Evolutionary conservation across 2,797 vertebrate genomes (phyloP).

Genomic region (Steatocranus sp.): DNA sequence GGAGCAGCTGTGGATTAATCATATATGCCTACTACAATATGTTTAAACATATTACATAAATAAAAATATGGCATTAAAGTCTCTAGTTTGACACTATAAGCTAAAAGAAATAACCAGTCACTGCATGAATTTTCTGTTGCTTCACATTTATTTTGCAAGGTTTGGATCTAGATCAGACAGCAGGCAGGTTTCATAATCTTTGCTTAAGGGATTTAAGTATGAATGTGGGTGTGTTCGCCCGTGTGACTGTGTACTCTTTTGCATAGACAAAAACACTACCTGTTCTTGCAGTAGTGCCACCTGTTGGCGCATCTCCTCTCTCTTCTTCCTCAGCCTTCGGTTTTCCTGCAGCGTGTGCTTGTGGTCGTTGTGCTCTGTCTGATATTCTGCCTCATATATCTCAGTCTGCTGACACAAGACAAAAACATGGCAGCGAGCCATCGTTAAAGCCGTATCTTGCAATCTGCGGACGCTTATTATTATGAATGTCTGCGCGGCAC

Average conservation of each 20-base stretch:
- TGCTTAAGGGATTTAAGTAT: not conserved
- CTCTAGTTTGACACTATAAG: not conserved
- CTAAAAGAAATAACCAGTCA: not conserved
- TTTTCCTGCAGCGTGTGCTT: slow-evolving; percentile 78
- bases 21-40: not conserved
- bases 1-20: not conserved
- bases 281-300: slow-evolving; percentile 79
- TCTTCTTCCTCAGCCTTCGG: slow-evolving; percentile 71
- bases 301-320: slow-evolving; percentile 78
- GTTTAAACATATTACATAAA: not conserved
- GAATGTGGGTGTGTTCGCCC: not conserved
- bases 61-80: not conserved
- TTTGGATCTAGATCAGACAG: not conserved
- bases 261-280: slow-evolving; percentile 42
- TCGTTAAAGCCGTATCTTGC: not conserved
- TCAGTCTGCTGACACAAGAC: slow-evolving; percentile 67
- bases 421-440: slow-evolving; percentile 8
- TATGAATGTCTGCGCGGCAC: not conserved
- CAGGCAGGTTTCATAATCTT: not conserved
- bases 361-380: slow-evolving; percentile 75
- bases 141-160: not conserved
- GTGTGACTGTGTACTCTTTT: not conserved
- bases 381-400: slow-evolving; percentile 78
- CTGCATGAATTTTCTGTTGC: not conserved
- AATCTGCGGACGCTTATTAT: not conserved